Percentiles rank a stretch among this genome's conserved stretches.
These are phyloP conservation scores for Blastobasis lacticolella DNA, from an alignment of 2,888 invertebrate genomes.

Conservation along the genomic window DNA sequence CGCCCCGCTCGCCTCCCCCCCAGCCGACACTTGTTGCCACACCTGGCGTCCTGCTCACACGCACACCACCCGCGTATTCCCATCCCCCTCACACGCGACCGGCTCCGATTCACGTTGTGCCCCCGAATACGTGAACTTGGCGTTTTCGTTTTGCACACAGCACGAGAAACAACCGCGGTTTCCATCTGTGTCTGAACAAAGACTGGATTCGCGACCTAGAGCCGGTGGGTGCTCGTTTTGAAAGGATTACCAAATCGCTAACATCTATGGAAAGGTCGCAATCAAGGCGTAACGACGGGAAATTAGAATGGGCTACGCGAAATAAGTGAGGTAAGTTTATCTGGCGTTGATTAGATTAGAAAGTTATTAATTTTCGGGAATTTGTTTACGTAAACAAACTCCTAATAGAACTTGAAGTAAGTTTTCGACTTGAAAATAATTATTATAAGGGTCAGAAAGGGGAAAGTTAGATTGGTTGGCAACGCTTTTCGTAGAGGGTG, in stretches of 20 bases:
- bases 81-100: conserved; percentile 39
- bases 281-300: too few relatives aligned
- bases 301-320: too few relatives aligned
- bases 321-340: too few relatives aligned
- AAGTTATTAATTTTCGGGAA: too few relatives aligned
- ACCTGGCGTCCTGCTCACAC: conserved; percentile 37
- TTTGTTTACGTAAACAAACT: too few relatives aligned
- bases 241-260: not conserved
- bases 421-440: too few relatives aligned
- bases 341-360: too few relatives aligned
- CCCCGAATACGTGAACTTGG: conserved; percentile 25
- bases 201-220: conserved; percentile 7
- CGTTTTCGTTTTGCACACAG: conserved; percentile 32
- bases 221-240: not conserved
- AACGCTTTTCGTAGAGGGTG: conserved; percentile 1
- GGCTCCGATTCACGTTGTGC: conserved; percentile 18
- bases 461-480: not conserved
- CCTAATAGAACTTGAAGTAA: too few relatives aligned
- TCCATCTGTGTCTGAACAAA: conserved; percentile 24
- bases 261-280: not conserved
- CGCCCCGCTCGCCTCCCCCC: conserved; percentile 34
- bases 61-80: conserved; percentile 28
- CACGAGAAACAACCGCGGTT: conserved; percentile 11
- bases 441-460: not conserved
- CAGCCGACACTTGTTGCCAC: conserved; percentile 56